Evolutionary conservation across 2,113 vertebrate genomes (phyloP).

Genomic region (Lagopus leucura): DNA sequence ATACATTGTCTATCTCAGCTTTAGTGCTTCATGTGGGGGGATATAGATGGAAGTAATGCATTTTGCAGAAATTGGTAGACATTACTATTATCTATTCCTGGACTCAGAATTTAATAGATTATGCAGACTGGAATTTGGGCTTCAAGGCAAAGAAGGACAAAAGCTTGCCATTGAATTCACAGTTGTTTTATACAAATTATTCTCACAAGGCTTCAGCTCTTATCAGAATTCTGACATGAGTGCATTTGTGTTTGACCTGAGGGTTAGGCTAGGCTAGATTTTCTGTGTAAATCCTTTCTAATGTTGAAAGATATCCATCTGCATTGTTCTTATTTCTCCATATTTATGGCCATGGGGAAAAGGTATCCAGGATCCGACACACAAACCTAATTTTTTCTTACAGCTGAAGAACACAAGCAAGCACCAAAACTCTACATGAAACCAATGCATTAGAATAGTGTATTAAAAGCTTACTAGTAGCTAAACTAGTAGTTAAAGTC

Average conservation of each 20-base stretch:
- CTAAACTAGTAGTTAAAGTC: background rate
- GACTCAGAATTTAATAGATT: background rate
- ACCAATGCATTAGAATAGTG: background rate
- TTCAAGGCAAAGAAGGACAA: background rate
- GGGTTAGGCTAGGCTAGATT: background rate
- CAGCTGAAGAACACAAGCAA: background rate
- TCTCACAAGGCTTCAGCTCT: background rate
- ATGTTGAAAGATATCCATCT: background rate
- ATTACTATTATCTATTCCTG: background rate
- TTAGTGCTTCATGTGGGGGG: background rate
- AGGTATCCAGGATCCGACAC: background rate
- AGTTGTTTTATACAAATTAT: background rate
- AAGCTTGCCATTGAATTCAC: background rate
- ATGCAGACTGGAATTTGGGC: background rate
- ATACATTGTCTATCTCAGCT: background rate
- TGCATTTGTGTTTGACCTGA: background rate
- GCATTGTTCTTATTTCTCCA: background rate
- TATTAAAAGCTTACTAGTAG: background rate
- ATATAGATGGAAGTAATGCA: rapidly evolving
- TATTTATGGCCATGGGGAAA: background rate
- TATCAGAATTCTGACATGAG: background rate
- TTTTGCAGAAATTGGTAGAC: background rate
- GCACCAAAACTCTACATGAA: background rate
- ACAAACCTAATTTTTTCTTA: background rate
- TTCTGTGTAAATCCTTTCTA: background rate